Conservation (phyloP, 2,888 invertebrate genomes). For the Lomographa bimaculata region DNA sequence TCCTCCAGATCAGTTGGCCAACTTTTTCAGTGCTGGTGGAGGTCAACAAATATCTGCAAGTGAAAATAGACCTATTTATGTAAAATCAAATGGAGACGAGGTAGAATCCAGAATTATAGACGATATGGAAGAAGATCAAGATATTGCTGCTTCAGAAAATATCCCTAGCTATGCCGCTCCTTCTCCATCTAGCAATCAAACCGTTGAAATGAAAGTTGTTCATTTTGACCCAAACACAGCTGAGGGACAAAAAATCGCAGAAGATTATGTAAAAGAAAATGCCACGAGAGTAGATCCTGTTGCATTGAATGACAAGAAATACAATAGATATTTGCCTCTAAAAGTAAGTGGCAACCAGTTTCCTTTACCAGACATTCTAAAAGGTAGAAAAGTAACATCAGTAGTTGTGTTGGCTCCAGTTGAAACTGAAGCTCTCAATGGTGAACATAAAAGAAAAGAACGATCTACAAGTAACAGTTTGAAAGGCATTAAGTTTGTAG, state of each 20-base stretch:
- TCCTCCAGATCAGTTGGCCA: constrained; percentile 93
- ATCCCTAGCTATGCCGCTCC: constrained; percentile 65
- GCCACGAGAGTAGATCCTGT: constrained; percentile 90
- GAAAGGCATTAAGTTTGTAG: constrained; percentile 88
- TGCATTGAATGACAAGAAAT: constrained; percentile 88
- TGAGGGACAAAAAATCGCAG: constrained; percentile 88
- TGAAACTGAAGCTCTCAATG: constrained; percentile 85
- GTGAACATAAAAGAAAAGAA: constrained; percentile 76
- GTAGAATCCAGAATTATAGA: constrained; percentile 77
- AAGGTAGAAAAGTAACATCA: constrained; percentile 90
- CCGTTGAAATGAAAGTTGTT: constrained; percentile 93
- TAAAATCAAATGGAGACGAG: constrained; percentile 85
- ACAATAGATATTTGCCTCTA: constrained; percentile 92
- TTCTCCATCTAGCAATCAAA: constrained; percentile 65
- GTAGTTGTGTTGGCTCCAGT: constrained; percentile 94
- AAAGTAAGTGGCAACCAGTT: constrained; percentile 94
- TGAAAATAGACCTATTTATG: constrained; percentile 87
- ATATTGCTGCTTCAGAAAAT: constrained; percentile 83
- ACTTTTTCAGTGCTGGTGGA: constrained; percentile 93
- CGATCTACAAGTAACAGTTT: constrained; percentile 81
- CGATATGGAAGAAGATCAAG: constrained; percentile 78
- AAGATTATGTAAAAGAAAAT: constrained; percentile 87
- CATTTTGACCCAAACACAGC: constrained; percentile 90
- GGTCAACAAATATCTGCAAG: constrained; percentile 88
- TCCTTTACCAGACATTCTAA: constrained; percentile 90